Evolutionary conservation across 2,888 invertebrate genomes (phyloP).

Genomic region (Sphaeridia pumilis): DNA sequence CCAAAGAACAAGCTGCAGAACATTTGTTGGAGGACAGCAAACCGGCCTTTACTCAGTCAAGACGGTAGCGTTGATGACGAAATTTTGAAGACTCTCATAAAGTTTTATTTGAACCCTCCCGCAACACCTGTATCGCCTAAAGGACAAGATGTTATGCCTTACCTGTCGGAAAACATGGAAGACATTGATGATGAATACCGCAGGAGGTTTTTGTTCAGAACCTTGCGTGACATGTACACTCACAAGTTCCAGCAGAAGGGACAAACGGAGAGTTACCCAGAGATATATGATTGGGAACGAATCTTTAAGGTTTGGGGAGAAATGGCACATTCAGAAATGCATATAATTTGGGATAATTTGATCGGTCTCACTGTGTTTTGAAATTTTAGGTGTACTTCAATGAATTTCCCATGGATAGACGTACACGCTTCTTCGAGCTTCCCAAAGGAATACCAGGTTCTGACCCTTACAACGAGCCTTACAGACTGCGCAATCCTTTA

Average conservation of each 20-base stretch:
- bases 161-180: slow-evolving; percentile 48
- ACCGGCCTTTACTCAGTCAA: slow-evolving; percentile 59
- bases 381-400: slow-evolving; percentile 14
- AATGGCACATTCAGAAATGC: neutral
- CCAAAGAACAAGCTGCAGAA: slow-evolving; percentile 58
- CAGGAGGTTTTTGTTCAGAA: slow-evolving; percentile 56
- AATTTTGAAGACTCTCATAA: slow-evolving; percentile 58
- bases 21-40: slow-evolving; percentile 63
- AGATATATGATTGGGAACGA: slow-evolving; percentile 67
- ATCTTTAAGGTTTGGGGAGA: slow-evolving; percentile 52
- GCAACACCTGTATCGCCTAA: slow-evolving; percentile 55
- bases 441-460: slow-evolving; percentile 59
- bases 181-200: slow-evolving; percentile 53
- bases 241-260: slow-evolving; percentile 45
- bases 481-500: slow-evolving; percentile 43
- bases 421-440: slow-evolving; percentile 57
- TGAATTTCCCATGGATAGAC: slow-evolving; percentile 49
- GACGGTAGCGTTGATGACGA: slow-evolving; percentile 51
- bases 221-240: slow-evolving; percentile 55
- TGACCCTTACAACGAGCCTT: slow-evolving; percentile 57
- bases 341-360: neutral
- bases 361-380: neutral
- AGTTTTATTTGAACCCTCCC: slow-evolving; percentile 61
- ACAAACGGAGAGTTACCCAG: slow-evolving; percentile 51
- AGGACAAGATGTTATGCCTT: slow-evolving; percentile 39